Conservation (phyloP, 2,888 invertebrate species). For the Hypercompe scribonia region DNA sequence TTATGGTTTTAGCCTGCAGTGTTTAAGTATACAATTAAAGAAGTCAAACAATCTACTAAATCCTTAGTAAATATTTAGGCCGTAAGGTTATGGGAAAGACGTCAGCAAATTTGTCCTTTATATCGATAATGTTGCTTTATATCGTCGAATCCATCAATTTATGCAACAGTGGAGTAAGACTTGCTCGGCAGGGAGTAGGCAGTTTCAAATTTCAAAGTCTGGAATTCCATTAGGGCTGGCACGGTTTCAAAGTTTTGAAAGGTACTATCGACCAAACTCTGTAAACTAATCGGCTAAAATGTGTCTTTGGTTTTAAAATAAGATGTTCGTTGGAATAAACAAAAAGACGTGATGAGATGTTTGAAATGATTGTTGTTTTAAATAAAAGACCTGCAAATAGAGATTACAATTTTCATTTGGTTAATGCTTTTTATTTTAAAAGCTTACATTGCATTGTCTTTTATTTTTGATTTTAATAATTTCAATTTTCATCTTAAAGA, state of each 20-base stretch:
- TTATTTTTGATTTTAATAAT: background rate
- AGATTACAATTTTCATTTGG: background rate
- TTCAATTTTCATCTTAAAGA: background rate
- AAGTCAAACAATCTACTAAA: background rate
- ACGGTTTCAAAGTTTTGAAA: background rate
- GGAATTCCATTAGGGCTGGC: slow-evolving; percentile 7
- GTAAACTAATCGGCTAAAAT: too few relatives aligned
- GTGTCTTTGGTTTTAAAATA: too few relatives aligned
- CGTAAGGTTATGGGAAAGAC: background rate
- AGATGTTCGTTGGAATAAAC: background rate
- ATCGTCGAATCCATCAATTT: background rate
- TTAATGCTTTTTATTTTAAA: background rate
- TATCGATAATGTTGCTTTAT: background rate
- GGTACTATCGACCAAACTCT: background rate
- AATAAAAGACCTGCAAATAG: background rate
- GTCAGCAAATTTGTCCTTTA: background rate
- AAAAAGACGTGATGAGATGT: background rate
- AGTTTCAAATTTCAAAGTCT: slow-evolving; percentile 13
- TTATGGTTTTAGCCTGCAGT: too few relatives aligned
- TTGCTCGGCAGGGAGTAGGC: background rate
- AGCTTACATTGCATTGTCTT: too few relatives aligned
- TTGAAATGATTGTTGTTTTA: background rate
- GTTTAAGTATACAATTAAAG: background rate
- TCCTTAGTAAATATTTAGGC: background rate
- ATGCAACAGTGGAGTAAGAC: background rate